Evolutionary conservation across 2,797 vertebrate genomes (phyloP).

Genomic region (Rhadinocentrus ornatus): DNA sequence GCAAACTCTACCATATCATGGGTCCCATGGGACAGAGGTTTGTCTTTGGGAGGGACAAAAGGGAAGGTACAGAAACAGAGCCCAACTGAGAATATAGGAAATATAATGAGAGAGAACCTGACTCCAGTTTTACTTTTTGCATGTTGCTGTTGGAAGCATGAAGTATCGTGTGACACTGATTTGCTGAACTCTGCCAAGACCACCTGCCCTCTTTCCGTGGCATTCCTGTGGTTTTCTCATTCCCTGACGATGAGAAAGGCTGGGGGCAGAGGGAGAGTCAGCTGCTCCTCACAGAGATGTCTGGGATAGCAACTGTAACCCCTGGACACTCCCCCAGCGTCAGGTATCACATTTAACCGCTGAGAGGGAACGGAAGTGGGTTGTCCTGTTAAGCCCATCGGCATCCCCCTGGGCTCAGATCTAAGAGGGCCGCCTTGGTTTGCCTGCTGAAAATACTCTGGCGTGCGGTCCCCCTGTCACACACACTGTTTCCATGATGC

Average conservation of each 20-base stretch:
- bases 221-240: slow-evolving; percentile 69
- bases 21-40: slow-evolving; percentile 40
- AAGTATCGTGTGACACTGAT: slow-evolving; percentile 56
- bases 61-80: slow-evolving; percentile 15
- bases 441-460: slow-evolving; percentile 73
- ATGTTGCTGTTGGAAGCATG: slow-evolving; percentile 23
- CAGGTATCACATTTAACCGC: slow-evolving; percentile 75
- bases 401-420: slow-evolving; percentile 76
- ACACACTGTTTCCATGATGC: slow-evolving; percentile 76
- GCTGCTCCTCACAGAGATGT: slow-evolving; percentile 78
- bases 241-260: slow-evolving; percentile 56
- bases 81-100: slow-evolving; percentile 12
- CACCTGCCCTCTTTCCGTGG: slow-evolving; percentile 62
- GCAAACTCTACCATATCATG: slow-evolving; percentile 34
- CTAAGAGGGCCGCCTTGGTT: slow-evolving; percentile 62
- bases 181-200: slow-evolving; percentile 58
- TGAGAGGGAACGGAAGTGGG: slow-evolving; percentile 76
- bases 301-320: slow-evolving; percentile 74
- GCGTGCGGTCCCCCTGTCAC: slow-evolving; percentile 53
- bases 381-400: slow-evolving; percentile 75
- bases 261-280: slow-evolving; percentile 51
- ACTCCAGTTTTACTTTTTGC: neutral
- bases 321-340: slow-evolving; percentile 65
- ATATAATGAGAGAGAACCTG: slow-evolving; percentile 14
- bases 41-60: slow-evolving; percentile 31